phyloP scores from a whole-genome alignment of 2,113 vertebrate species.

The Zosterops borbonicus region DNA sequence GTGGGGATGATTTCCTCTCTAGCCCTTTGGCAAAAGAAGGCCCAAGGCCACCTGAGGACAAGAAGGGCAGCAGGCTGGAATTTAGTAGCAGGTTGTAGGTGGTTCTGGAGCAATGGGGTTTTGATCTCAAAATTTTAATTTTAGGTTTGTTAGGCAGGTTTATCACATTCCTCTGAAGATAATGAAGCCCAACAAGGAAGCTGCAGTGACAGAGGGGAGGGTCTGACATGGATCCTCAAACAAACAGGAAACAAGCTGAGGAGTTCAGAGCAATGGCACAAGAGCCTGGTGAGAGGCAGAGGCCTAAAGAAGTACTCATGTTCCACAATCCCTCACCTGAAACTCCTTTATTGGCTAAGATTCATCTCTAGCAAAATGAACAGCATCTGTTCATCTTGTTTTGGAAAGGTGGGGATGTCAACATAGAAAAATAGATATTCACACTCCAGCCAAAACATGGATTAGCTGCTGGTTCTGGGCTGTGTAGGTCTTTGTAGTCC shows the following conservation, averaged over 20 bases:
- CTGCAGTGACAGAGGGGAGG: background rate
- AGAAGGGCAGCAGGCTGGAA: background rate
- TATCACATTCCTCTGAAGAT: background rate
- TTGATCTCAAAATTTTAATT: background rate
- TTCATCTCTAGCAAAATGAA: background rate
- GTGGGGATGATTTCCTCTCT: background rate
- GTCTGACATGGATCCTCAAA: background rate
- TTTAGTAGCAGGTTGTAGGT: background rate
- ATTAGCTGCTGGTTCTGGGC: background rate
- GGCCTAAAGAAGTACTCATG: background rate
- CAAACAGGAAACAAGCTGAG: background rate
- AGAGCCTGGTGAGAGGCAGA: background rate
- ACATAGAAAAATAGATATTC: background rate
- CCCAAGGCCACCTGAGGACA: background rate
- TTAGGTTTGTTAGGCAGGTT: background rate
- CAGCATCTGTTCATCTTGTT: background rate
- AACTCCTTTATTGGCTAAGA: background rate
- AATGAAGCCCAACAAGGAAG: background rate
- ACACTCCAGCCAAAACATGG: background rate
- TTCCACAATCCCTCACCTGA: background rate
- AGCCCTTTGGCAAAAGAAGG: background rate
- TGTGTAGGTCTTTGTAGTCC: background rate
- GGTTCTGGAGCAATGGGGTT: background rate
- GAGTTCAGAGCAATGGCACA: background rate
- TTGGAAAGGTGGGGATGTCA: background rate